phyloP scores from a whole-genome alignment of 2,797 vertebrate species.

The Schizopygopsis pylzovi region DNA sequence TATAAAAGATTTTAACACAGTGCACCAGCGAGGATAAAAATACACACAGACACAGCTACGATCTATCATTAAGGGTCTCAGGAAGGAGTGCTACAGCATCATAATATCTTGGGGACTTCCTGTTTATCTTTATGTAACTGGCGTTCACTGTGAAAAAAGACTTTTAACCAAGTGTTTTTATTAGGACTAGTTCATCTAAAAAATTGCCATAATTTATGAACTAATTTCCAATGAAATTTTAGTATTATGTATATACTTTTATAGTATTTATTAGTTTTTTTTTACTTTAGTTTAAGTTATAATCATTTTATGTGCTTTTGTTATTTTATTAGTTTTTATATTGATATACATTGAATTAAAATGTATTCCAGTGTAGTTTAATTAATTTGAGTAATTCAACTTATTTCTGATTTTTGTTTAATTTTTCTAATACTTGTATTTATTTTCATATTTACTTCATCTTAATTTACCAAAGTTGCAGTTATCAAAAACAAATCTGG shows the following conservation, averaged over 20 bases:
- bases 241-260: not conserved
- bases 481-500: not conserved
- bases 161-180: not conserved
- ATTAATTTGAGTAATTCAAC: not conserved
- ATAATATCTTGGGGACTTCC: slow-evolving; percentile 14
- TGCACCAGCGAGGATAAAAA: slow-evolving; percentile 28
- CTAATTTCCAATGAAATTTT: not conserved
- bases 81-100: not conserved
- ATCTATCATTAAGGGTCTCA: slow-evolving; percentile 20
- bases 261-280: not conserved
- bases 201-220: not conserved
- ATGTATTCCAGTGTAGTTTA: not conserved
- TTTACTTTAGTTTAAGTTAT: too few species aligned
- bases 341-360: not conserved
- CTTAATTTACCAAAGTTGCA: not conserved
- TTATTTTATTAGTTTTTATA: not conserved
- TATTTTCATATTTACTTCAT: not conserved
- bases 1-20: slow-evolving; percentile 45
- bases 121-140: slow-evolving; percentile 15
- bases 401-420: not conserved
- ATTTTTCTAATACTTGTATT: not conserved
- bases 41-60: slow-evolving; percentile 30
- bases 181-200: not conserved
- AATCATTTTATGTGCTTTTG: not conserved
- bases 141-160: not conserved